A percentile compares a stretch with the other conserved stretches of the same genome.
phyloP scores from a whole-genome alignment of 2,113 vertebrate genomes.

The Vidua chalybeata region DNA sequence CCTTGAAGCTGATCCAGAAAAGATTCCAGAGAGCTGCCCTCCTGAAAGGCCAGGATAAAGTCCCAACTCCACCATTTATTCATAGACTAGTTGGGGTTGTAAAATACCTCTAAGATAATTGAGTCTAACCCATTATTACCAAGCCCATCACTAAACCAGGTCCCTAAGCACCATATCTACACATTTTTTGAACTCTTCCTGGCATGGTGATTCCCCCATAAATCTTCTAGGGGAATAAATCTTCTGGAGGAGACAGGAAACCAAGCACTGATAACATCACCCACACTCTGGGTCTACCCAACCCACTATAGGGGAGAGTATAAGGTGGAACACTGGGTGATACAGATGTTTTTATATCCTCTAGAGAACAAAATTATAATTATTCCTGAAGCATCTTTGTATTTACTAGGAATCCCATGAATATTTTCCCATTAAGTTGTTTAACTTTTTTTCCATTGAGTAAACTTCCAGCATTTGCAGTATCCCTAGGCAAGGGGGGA shows the following conservation, averaged over 20 bases:
- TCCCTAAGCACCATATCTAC: not conserved
- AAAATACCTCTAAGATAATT: not conserved
- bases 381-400: not conserved
- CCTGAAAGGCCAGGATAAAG: not conserved
- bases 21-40: not conserved
- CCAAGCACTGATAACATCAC: not conserved
- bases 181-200: not conserved
- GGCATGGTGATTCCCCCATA: not conserved
- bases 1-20: not conserved
- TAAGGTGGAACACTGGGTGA: not conserved
- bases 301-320: accelerated
- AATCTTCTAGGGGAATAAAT: not conserved
- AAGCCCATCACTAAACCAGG: not conserved
- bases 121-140: not conserved
- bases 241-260: not conserved
- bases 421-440: not conserved
- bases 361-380: not conserved
- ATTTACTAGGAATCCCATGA: not conserved
- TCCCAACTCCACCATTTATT: not conserved
- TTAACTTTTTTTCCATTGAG: not conserved
- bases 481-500: not conserved
- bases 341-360: not conserved
- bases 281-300: not conserved
- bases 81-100: not conserved
- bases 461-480: not conserved